These are phyloP conservation scores for Taeniopygia guttata DNA, from an alignment of 2,797 vertebrate species.

Conservation along the genomic window DNA sequence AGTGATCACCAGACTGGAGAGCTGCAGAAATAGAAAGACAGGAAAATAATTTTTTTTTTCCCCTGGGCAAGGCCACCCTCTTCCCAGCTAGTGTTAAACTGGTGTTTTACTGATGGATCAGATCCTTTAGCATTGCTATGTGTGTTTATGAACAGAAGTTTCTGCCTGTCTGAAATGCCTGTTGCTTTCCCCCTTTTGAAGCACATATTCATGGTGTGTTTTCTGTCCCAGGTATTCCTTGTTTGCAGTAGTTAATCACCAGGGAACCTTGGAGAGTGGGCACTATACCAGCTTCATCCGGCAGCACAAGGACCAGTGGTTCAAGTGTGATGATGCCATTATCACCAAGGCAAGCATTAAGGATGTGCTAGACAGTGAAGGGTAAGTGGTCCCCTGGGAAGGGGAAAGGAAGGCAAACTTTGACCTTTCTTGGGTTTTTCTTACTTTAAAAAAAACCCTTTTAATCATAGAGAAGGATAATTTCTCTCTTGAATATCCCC, in stretches of 20 bases:
- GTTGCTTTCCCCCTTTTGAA: not conserved
- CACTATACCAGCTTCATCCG: conserved; percentile 99
- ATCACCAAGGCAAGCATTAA: conserved; percentile 99
- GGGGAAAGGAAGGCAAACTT: not conserved
- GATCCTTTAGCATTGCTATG: not conserved
- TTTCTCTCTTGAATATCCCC: not conserved
- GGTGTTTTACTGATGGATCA: not conserved
- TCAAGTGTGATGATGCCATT: conserved; percentile 98
- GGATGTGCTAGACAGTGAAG: conserved; percentile 98
- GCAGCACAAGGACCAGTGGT: conserved; percentile 99
- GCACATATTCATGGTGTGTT: not conserved
- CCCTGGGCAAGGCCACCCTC: not conserved
- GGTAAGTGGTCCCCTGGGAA: conserved; percentile 73
- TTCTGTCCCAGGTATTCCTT: conserved; percentile 90
- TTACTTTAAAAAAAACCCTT: not conserved
- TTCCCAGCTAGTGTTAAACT: not conserved
- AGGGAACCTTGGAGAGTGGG: conserved; percentile 97
- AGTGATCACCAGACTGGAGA: not conserved
- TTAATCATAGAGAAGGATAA: not conserved
- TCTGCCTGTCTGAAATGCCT: not conserved
- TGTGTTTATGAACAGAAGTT: not conserved
- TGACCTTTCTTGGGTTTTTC: not conserved
- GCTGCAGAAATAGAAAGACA: too few species aligned
- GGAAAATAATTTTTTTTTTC: too few species aligned
- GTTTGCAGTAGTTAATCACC: conserved; percentile 98